Evolutionary conservation across 2,797 vertebrate genomes (phyloP), one percentile per base, ranked within the genome.

Genomic region (Channallabes apus): DNA sequence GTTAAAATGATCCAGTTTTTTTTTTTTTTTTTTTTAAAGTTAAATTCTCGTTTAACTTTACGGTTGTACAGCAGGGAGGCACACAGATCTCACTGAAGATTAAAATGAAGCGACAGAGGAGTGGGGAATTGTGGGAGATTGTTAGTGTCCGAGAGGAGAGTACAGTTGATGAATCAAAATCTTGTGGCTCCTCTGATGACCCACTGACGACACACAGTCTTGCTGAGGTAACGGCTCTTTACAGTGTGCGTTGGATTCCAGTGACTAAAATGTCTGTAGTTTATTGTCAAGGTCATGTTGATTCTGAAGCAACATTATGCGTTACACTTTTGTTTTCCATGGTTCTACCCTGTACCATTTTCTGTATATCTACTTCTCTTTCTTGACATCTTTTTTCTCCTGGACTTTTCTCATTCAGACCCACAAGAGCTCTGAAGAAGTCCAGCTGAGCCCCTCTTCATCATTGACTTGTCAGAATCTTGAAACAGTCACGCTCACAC

Each of bases 51-150:
- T 15, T 84, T 80, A 82, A 61, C 76, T n/a, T 32, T 8, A 32
- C 14, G 24, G 27, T 80, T 71, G 32, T 75, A 73, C 59, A 69
- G 5, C 75, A 88, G 27, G 59, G 15, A 38, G 22, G 62, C 38
- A 73, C 71, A 65, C 65, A 82, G 54, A 80, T 86, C 11, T 73
- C 85, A 9, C 54, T 78, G 14, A 86, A 86, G 84, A 79, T 87
- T 14, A 89, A 84, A 80, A 51, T 89, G 17, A 89, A 93, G 92
- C 94, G 89, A 88, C 93, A 92, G 88, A 88, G 88, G 7, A 84
- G 86, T 62, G 91, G 86, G 85, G 81, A 91, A 61, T 51, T 69
- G 27, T 96, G 95, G 95, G 91, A 95, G 87, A 93, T 95, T 5
- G 93, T 94, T 83, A 88, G 79, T 22, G 3, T 84, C 22, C 87